Conservation (phyloP, 2,888 invertebrate genomes). For the Pinctada fucata region DNA sequence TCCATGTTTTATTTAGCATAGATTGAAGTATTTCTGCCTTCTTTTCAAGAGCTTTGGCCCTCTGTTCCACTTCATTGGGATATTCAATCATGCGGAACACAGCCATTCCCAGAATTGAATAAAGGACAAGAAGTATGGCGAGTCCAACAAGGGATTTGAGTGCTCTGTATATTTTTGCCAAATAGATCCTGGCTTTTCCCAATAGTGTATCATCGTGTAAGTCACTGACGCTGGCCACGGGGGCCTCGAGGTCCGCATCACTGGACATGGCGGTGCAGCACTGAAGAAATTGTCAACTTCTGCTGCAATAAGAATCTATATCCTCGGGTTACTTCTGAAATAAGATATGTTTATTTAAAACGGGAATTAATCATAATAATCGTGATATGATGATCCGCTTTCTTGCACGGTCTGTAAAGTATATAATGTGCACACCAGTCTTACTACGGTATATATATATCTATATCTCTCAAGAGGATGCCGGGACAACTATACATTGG, state of each 20-base stretch:
- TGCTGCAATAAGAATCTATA: too few relatives aligned
- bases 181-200: constrained; percentile 5
- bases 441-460: too few relatives aligned
- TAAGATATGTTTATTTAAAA: too few relatives aligned
- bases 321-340: too few relatives aligned
- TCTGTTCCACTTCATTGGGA: constrained; percentile 89
- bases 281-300: too few relatives aligned
- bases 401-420: too few relatives aligned
- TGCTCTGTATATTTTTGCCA: constrained; percentile 27
- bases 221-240: background rate
- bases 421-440: too few relatives aligned
- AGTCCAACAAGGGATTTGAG: constrained; percentile 81
- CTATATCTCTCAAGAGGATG: too few relatives aligned
- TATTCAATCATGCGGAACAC: constrained; percentile 90
- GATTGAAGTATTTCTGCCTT: constrained; percentile 88
- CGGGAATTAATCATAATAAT: too few relatives aligned
- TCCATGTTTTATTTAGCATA: constrained; percentile 82
- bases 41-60: constrained; percentile 89
- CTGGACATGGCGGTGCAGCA: too few relatives aligned
- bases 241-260: background rate
- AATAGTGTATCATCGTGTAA: background rate
- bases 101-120: constrained; percentile 89
- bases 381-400: too few relatives aligned
- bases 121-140: constrained; percentile 85
- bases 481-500: too few relatives aligned